A percentile compares a stretch with the other conserved stretches of the same genome.
Conservation (phyloP, 2,113 vertebrate genomes). For the Collichthys lucidus region DNA sequence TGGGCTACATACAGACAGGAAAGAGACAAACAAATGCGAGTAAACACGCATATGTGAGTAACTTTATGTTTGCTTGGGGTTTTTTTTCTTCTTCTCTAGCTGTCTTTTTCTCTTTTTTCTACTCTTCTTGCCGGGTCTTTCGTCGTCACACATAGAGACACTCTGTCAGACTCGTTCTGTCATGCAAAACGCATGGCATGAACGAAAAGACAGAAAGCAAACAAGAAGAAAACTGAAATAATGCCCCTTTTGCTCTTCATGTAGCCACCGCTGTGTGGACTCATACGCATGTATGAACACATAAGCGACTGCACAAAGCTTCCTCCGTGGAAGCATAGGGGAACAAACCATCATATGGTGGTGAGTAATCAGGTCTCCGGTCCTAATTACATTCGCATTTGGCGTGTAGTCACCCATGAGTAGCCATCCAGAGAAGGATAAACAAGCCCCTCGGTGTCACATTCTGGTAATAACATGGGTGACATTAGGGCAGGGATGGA, state of each 20-base stretch:
- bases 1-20: slow-evolving; percentile 52
- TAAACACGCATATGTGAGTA: slow-evolving; percentile 53
- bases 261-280: background rate
- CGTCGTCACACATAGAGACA: slow-evolving; percentile 49
- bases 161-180: slow-evolving; percentile 43
- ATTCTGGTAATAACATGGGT: slow-evolving; percentile 40
- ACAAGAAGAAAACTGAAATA: slow-evolving; percentile 29
- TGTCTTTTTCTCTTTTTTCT: slow-evolving; percentile 40
- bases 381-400: slow-evolving; percentile 66
- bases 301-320: background rate
- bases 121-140: slow-evolving; percentile 51
- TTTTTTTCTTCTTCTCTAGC: background rate
- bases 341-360: slow-evolving; percentile 38
- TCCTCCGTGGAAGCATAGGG: background rate
- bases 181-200: slow-evolving; percentile 13
- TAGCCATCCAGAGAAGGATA: slow-evolving; percentile 58
- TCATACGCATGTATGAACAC: slow-evolving; percentile 14
- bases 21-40: slow-evolving; percentile 55
- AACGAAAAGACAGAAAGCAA: slow-evolving; percentile 44
- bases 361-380: slow-evolving; percentile 63
- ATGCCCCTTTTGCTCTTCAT: background rate
- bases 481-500: slow-evolving; percentile 30
- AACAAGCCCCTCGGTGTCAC: slow-evolving; percentile 58
- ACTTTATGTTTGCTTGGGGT: slow-evolving; percentile 31
- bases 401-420: slow-evolving; percentile 70